phyloP scores from a whole-genome alignment of 2,113 vertebrate species.

The Penelope pileata region DNA sequence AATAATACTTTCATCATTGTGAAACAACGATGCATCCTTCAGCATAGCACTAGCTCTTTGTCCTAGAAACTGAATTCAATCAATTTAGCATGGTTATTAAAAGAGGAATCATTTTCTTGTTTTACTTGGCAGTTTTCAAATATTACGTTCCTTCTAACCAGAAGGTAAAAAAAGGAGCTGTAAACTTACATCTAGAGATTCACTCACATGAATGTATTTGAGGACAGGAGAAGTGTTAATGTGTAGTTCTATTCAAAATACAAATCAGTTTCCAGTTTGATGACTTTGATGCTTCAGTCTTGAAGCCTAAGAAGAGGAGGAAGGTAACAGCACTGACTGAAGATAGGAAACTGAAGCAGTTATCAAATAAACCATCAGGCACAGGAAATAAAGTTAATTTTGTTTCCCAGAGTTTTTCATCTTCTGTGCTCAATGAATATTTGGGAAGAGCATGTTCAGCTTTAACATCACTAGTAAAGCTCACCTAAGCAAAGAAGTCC shows the following conservation, averaged over 20 bases:
- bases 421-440: neutral
- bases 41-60: neutral
- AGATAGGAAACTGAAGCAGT: neutral
- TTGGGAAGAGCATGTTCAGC: neutral
- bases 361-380: neutral
- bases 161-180: neutral
- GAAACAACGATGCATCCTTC: neutral
- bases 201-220: fast-evolving
- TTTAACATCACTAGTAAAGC: neutral
- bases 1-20: neutral
- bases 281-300: neutral
- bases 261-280: neutral
- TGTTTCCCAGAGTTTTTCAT: neutral
- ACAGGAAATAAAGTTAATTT: neutral
- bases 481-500: neutral
- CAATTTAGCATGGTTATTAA: neutral
- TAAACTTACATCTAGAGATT: neutral
- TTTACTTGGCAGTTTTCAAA: neutral
- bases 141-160: neutral
- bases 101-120: neutral
- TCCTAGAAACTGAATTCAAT: neutral
- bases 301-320: neutral
- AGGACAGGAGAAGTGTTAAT: neutral
- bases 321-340: neutral
- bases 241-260: neutral